Conservation (phyloP, 2,113 vertebrate genomes). For the Dicrurus megarhynchus region DNA sequence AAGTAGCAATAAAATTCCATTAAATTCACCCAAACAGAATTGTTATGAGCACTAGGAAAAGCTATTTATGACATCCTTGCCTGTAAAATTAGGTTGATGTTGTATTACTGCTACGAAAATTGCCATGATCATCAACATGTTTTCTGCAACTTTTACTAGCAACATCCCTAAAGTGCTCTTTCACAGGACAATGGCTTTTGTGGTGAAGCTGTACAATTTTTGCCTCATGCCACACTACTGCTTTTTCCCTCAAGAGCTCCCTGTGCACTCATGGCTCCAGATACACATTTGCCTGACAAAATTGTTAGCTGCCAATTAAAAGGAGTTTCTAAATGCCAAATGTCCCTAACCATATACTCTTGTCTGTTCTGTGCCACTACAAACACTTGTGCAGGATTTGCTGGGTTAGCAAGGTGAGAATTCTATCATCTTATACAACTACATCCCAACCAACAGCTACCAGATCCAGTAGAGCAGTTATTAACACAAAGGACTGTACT, state of each 20-base stretch:
- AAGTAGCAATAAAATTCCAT: neutral
- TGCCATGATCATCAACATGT: neutral
- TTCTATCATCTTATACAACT: neutral
- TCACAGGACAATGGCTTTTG: neutral
- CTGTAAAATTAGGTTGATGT: neutral
- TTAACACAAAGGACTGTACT: neutral
- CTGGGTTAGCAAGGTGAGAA: neutral
- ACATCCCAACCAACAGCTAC: neutral
- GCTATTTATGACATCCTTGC: neutral
- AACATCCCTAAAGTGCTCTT: neutral
- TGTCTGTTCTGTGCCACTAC: neutral
- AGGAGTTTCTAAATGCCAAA: neutral
- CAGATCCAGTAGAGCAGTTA: neutral
- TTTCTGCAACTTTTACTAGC: neutral
- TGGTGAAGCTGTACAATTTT: neutral
- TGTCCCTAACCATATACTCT: neutral
- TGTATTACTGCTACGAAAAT: neutral
- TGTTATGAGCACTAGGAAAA: neutral
- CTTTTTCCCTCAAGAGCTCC: neutral
- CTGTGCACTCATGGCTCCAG: neutral
- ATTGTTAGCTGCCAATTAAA: neutral
- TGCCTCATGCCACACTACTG: neutral
- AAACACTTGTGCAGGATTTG: neutral
- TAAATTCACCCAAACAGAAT: neutral
- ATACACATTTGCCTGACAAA: neutral